Conservation (phyloP, 2,797 vertebrate genomes). For the Florisuga fusca region DNA sequence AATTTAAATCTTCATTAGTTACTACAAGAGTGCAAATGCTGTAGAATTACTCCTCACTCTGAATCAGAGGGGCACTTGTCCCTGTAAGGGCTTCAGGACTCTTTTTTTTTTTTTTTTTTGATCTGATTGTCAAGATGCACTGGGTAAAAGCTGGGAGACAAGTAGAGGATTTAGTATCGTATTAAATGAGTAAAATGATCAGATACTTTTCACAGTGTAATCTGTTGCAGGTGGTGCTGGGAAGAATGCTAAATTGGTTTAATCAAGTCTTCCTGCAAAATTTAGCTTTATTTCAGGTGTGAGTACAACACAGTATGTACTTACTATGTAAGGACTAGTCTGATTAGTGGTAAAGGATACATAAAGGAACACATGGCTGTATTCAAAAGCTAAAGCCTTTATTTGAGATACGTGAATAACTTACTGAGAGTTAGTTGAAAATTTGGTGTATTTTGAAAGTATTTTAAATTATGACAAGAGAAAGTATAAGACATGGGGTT, state of each 20-base stretch:
- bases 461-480: neutral
- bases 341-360: accelerated
- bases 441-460: neutral
- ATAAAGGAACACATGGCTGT: neutral
- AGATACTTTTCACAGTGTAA: neutral
- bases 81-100: neutral
- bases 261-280: neutral
- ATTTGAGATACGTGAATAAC: neutral
- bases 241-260: neutral
- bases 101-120: neutral
- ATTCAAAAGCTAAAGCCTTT: neutral
- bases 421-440: neutral
- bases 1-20: neutral
- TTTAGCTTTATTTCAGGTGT: neutral
- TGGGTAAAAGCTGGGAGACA: neutral
- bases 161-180: accelerated
- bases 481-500: neutral
- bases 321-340: accelerated
- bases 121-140: neutral
- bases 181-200: neutral
- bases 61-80: neutral
- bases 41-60: neutral
- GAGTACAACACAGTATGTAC: neutral
- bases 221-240: accelerated
- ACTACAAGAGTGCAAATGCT: neutral